phyloP scores from a whole-genome alignment of 2,888 invertebrate species.

The Monopis laevigella region DNA sequence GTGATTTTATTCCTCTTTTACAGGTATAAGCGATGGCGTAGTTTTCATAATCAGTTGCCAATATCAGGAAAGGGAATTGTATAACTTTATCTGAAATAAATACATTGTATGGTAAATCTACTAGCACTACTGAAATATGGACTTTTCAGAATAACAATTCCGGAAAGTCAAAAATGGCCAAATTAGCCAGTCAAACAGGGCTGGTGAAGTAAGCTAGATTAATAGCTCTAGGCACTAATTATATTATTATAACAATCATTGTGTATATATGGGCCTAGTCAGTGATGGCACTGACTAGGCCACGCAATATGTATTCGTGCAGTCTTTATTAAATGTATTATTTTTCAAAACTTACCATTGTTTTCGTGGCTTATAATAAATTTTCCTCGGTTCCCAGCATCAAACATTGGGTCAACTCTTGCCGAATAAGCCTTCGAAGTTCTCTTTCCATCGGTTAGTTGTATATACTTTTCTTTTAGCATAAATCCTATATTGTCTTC shows the following conservation, averaged over 20 bases:
- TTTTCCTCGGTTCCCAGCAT: conserved; percentile 46
- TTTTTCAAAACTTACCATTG: conserved; percentile 31
- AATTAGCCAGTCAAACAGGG: no score
- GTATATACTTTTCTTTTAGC: conserved; percentile 45
- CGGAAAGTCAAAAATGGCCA: no score
- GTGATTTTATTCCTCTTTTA: conserved; percentile 42
- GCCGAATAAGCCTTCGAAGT: conserved; percentile 55
- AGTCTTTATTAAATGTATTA: background rate
- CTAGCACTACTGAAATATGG: no score
- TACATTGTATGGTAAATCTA: no score
- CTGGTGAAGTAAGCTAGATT: no score
- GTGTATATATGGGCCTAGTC: no score
- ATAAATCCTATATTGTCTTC: conserved; percentile 55
- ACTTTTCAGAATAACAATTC: no score
- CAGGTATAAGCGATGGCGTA: conserved; percentile 54
- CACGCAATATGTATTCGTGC: no score
- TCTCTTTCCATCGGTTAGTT: conserved; percentile 37
- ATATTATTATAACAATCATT: no score
- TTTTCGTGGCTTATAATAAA: conserved; percentile 53
- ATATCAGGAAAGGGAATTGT: conserved; percentile 47
- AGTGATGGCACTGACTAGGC: no score
- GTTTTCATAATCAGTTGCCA: conserved; percentile 47
- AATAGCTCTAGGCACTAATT: no score
- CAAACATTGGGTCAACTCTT: conserved; percentile 54
- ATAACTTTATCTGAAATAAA: conserved; percentile 46